Conservation (phyloP, 2,797 vertebrate species). For the Bradypodion ventrale region DNA sequence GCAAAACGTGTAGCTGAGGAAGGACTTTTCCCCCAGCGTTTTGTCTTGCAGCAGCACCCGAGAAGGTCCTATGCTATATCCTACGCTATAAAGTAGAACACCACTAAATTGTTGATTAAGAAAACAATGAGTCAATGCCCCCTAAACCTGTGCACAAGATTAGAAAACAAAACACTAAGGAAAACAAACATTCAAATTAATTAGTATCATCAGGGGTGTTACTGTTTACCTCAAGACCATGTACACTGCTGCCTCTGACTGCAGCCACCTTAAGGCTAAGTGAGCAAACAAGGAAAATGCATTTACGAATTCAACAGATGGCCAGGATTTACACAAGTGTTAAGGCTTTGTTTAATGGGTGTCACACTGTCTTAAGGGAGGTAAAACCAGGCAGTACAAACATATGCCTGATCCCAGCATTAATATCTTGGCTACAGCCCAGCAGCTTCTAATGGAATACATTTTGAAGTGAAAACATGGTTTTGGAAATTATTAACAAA, state of each 20-base stretch:
- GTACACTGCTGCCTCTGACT: background rate
- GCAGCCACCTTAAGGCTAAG: slow-evolving; percentile 30
- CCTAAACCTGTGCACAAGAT: background rate
- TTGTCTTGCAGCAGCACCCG: too few relatives aligned
- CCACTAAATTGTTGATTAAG: background rate
- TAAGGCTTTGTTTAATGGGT: slow-evolving; percentile 58
- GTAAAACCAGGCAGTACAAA: slow-evolving; percentile 59
- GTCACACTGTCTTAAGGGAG: slow-evolving; percentile 52
- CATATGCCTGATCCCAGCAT: slow-evolving; percentile 35
- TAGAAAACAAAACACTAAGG: background rate
- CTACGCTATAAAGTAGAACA: too few relatives aligned
- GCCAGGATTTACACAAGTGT: slow-evolving; percentile 68
- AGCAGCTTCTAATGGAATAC: slow-evolving; percentile 28
- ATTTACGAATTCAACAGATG: slow-evolving; percentile 71
- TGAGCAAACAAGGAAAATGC: slow-evolving; percentile 57
- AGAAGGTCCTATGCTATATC: too few relatives aligned
- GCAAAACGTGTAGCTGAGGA: too few relatives aligned
- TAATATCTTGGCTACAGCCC: slow-evolving; percentile 53
- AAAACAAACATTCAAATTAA: background rate
- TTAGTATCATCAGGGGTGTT: background rate
- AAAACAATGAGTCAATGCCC: background rate
- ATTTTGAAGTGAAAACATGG: background rate
- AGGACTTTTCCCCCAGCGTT: too few relatives aligned
- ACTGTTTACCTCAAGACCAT: background rate
- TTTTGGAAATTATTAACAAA: background rate